Percentiles rank a stretch among this genome's conserved stretches.
Evolutionary conservation across 2,888 invertebrate genomes (phyloP).

Genomic region (Taphrorychus bicolor): DNA sequence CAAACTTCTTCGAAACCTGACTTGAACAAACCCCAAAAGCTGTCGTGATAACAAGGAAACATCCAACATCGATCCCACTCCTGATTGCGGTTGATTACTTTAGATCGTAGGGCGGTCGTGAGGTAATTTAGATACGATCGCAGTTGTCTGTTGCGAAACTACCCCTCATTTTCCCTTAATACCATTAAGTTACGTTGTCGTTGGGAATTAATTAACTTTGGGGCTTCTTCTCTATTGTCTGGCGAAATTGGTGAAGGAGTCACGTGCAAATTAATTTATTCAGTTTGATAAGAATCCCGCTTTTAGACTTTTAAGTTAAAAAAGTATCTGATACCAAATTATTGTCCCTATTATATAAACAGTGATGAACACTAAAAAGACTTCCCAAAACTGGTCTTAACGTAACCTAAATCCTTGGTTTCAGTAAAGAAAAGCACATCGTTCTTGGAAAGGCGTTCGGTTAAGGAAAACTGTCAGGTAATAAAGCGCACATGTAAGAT

Average conservation of each 20-base stretch:
- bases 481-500: slow-evolving; percentile 44
- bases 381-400: too few relatives aligned
- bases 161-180: slow-evolving; percentile 43
- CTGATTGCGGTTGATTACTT: slow-evolving; percentile 41
- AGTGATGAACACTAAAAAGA: too few relatives aligned
- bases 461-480: slow-evolving; percentile 42
- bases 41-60: slow-evolving; percentile 35
- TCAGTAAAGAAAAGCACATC: slow-evolving; percentile 50
- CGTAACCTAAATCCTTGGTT: too few relatives aligned
- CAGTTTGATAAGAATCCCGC: too few relatives aligned
- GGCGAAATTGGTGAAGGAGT: slow-evolving; percentile 13
- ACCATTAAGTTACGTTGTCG: slow-evolving; percentile 33
- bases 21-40: background rate
- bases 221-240: slow-evolving; percentile 26
- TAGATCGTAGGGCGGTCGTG: slow-evolving; percentile 50
- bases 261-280: too few relatives aligned
- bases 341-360: too few relatives aligned
- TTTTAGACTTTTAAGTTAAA: too few relatives aligned
- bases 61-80: slow-evolving; percentile 43
- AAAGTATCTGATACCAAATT: too few relatives aligned
- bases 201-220: slow-evolving; percentile 33
- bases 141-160: slow-evolving; percentile 54
- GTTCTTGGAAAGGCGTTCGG: slow-evolving; percentile 43
- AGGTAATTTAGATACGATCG: slow-evolving; percentile 56
- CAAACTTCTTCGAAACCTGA: background rate